Base-by-base conservation (phyloP, 2,888 invertebrate genomes). In the Eristalinus aeneus region DNA sequence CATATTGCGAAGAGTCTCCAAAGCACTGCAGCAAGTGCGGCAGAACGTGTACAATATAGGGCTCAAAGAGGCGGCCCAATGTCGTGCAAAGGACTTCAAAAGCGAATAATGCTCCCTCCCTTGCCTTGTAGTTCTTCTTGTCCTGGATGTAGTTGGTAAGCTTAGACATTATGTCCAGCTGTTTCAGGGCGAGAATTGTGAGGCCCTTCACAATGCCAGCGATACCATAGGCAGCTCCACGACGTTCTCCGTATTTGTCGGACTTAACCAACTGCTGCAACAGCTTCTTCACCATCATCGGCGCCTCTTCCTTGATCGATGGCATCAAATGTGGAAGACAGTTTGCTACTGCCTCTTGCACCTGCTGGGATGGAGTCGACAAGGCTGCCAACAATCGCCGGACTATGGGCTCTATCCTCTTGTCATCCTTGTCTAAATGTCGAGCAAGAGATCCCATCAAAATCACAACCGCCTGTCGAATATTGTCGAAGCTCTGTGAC, bases 381-480 rank as follows among this genome's bases (percentile, higher is more conserved):
- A 99, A 94, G 0, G 99, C 97, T 68, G 97, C 96, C 69, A 99
- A 95, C 61, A 99, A 94, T 80, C 98, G 95, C 89, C 96, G 95
- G 9, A 99, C 96, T 90, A 99, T 99, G n/a, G 99, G 98, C 90
- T 97, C 96, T 89, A 99, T 96, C 90, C 98, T 94, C 2, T 95
- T 94, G 93, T 99, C 98, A 88, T 96, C 96, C 87, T 97, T 97
- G 89, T 97, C 97, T 90, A 99, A 94, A 94, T 99, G 98, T 58
- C 97, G 95, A n/a, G 99, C 99, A 89, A 99, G 94, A 0, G 97
- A 98, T 4, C 99, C 99, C 96, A 99, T 98, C 74, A 99, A 94
- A 91, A 99, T 97, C 73, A 99, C 98, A 73, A 99, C 98, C 85
- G 98, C 97, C 92, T 99, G 98, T 22, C 99, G 95, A 71, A 98